Evolutionary conservation across 1,140 invertebrate species (phyloP), one percentile per base, ranked within the genome.

Genomic region (Galleria mellonella): DNA sequence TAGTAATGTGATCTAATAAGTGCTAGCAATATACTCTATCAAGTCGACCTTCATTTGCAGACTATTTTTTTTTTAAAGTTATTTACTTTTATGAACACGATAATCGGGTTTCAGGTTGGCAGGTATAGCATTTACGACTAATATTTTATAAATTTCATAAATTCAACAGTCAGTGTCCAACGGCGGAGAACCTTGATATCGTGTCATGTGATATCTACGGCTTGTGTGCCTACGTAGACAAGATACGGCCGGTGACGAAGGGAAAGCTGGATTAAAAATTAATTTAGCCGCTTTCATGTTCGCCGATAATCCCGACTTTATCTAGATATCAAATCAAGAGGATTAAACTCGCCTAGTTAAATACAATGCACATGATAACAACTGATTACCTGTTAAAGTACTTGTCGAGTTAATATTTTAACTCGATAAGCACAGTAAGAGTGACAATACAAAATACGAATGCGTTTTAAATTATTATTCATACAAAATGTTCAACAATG

Each of bases 251-350:
- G 67, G 62, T 64, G 48, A 65, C 68, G 62, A 52, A 72, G 67
- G 67, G 67, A 69, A 72, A 76, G 67, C 55, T 45, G 72, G 77
- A 82, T 82, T 82, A 82, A 83, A 78, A 82, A 78, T 78, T 83
- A 68, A 82, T 79, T 83, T 79, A 72, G 51, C 61, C 63, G 59
- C 81, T 84, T 84, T 84, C 62, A 82, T 82, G 77, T 84, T 72
- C 58, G 68, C 81, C 81, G 77, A 68, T 83, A 82, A 83, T 79
- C 79, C 75, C 33, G 45, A 68, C 62, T 44, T 78, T 84, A 84
- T 84, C 77, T 68, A 70, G 72, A 71, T 81, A 82, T 82, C 73
- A 82, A 74, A 72, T 71, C 62, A 55, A 51, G 61, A 46, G 81
- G 77, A 78, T 82, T 82, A 82, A 73, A 69, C 66, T 45, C 60